These are phyloP conservation scores for Casuarius casuarius DNA, from an alignment of 2,113 vertebrate species.

Conservation along the genomic window DNA sequence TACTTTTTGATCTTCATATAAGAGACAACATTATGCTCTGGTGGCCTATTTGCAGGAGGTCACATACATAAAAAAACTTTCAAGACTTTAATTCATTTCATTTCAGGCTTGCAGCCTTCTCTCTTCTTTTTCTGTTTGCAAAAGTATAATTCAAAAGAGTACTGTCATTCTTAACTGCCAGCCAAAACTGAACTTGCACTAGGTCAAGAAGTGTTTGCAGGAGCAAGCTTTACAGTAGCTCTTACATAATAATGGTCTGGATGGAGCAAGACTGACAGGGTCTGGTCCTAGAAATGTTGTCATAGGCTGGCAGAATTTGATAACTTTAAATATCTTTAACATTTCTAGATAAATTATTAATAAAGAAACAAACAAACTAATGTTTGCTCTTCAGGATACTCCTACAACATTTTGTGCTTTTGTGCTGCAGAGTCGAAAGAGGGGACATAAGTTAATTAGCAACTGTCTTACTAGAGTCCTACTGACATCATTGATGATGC, in stretches of 20 bases:
- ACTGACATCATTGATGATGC: constrained; percentile 63
- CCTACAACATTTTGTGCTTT: constrained; percentile 46
- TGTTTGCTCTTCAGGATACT: constrained; percentile 48
- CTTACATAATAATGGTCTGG: neutral
- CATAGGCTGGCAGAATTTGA: neutral
- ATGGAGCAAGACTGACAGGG: neutral
- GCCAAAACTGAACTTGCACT: neutral
- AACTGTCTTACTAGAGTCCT: constrained; percentile 29
- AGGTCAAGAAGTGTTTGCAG: neutral
- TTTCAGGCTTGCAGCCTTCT: neutral
- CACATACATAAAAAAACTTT: neutral
- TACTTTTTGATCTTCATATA: neutral
- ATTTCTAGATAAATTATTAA: constrained; percentile 68
- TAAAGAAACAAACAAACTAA: constrained; percentile 54
- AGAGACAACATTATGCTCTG: neutral
- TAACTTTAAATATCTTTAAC: constrained; percentile 8
- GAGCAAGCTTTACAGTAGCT: neutral
- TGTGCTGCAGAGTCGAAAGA: neutral
- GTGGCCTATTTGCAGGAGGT: neutral
- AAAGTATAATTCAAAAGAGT: neutral
- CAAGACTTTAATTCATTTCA: neutral
- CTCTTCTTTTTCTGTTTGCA: neutral
- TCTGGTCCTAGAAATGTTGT: neutral
- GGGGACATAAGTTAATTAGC: constrained; percentile 71
- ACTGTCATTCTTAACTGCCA: neutral